phyloP scores from a whole-genome alignment of 1,140 invertebrate genomes.

The Drosophila baimaii region DNA sequence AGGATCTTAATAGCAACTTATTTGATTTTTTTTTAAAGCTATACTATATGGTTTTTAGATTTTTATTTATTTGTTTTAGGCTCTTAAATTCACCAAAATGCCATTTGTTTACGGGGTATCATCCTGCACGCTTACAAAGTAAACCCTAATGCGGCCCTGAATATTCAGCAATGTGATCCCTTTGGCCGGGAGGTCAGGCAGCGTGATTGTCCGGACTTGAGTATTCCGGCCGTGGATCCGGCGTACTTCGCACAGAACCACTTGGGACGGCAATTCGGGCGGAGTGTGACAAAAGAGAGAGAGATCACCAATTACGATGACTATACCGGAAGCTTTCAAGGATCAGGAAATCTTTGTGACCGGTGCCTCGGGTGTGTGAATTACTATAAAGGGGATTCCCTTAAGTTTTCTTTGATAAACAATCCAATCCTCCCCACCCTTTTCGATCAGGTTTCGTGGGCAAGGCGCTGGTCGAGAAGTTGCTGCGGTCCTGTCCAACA shows the following conservation, averaged over 20 bases:
- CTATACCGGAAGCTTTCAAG: slow-evolving; percentile 85
- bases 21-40: no score
- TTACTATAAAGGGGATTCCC: neutral
- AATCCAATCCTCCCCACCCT: no score
- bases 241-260: slow-evolving; percentile 37
- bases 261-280: slow-evolving; percentile 39
- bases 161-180: slow-evolving; percentile 61
- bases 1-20: no score
- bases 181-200: neutral
- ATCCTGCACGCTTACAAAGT: neutral
- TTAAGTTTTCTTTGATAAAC: no score
- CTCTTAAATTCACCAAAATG: neutral
- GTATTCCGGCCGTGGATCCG: slow-evolving; percentile 17
- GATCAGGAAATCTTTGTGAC: slow-evolving; percentile 89
- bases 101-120: slow-evolving; percentile 4
- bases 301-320: slow-evolving; percentile 57
- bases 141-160: slow-evolving; percentile 15
- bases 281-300: slow-evolving; percentile 7
- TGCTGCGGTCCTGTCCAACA: slow-evolving; percentile 89
- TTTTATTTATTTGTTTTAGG: neutral
- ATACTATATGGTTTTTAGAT: no score
- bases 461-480: slow-evolving; percentile 94
- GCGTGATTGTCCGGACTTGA: slow-evolving; percentile 17
- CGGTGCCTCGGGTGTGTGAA: slow-evolving; percentile 86
- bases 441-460: slow-evolving; percentile 90